Conservation (phyloP, 2,113 vertebrate genomes). For the Penelope pileata region DNA sequence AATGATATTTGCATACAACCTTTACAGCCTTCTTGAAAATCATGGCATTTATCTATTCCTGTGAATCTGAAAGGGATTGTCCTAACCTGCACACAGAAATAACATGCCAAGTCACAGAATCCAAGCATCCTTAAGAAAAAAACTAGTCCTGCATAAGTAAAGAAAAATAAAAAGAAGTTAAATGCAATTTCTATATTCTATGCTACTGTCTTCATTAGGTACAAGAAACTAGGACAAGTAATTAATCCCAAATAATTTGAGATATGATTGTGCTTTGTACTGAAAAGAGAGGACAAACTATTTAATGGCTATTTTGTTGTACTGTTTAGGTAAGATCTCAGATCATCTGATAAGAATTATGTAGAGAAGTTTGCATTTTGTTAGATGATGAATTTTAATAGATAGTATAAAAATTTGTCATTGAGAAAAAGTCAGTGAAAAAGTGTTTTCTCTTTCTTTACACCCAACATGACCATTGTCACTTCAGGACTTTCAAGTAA, state of each 20-base stretch:
- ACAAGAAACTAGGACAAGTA: neutral
- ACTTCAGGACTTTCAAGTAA: neutral
- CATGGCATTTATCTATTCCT: neutral
- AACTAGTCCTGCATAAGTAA: neutral
- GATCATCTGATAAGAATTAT: neutral
- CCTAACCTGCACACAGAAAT: neutral
- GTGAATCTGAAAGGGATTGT: neutral
- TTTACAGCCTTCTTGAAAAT: neutral
- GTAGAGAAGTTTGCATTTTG: neutral
- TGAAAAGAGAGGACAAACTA: neutral
- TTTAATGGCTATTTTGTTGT: neutral
- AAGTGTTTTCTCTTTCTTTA: neutral
- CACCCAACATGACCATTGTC: neutral
- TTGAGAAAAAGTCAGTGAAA: neutral
- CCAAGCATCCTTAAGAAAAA: neutral
- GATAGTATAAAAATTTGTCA: neutral
- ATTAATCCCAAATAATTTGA: neutral
- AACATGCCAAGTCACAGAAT: neutral
- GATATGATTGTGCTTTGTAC: neutral
- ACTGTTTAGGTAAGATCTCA: neutral
- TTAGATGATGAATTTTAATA: neutral
- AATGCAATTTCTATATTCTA: neutral
- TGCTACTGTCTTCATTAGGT: neutral
- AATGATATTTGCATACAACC: neutral
- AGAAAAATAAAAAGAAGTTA: neutral